Conservation (phyloP, 2,888 invertebrate genomes). For the Lomographa bimaculata region DNA sequence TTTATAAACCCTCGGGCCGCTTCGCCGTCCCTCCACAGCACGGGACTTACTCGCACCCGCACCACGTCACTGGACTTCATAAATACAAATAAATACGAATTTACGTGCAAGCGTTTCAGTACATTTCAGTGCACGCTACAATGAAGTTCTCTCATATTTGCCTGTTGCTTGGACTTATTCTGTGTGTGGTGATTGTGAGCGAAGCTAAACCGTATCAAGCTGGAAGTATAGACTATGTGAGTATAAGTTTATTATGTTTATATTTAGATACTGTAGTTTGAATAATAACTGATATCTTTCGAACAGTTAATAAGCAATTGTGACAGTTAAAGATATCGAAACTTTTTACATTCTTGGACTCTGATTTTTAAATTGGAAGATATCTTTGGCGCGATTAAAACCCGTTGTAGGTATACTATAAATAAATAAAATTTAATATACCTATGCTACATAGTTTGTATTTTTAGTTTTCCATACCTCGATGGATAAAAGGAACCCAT, state of each 20-base stretch:
- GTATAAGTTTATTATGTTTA: slow-evolving; percentile 39
- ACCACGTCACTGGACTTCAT: slow-evolving; percentile 43
- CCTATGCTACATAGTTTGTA: no score
- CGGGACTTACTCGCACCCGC: slow-evolving; percentile 39
- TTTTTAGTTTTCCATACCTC: no score
- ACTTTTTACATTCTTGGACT: no score
- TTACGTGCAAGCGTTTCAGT: slow-evolving; percentile 18
- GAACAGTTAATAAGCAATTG: no score
- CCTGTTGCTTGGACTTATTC: slow-evolving; percentile 49
- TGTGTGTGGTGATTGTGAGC: slow-evolving; percentile 45
- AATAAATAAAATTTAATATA: no score
- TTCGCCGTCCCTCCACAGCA: slow-evolving; percentile 51
- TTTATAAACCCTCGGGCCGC: slow-evolving; percentile 61
- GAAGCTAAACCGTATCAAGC: slow-evolving; percentile 57
- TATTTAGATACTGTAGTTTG: not conserved
- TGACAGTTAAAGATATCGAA: no score
- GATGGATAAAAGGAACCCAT: no score
- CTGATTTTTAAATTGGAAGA: no score
- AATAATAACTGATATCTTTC: no score
- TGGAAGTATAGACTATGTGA: slow-evolving; percentile 71
- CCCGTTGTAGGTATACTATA: no score
- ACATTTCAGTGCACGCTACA: slow-evolving; percentile 27
- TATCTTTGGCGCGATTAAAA: no score
- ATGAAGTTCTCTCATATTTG: slow-evolving; percentile 55
- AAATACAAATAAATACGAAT: slow-evolving; percentile 10